Base-by-base conservation (phyloP, 2,888 invertebrate genomes). In the Idaea biselata region DNA sequence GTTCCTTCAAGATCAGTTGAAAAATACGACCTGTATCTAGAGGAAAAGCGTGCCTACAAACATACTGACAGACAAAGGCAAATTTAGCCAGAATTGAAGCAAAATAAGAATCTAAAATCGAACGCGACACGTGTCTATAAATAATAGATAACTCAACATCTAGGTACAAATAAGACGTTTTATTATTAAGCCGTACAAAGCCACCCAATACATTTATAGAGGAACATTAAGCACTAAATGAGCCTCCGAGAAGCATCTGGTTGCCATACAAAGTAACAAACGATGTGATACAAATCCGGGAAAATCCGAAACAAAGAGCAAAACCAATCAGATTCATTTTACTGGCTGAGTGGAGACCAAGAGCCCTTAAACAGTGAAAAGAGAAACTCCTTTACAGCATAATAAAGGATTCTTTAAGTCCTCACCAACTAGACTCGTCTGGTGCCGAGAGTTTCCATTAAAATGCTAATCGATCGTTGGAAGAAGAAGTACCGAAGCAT, bases 171-270 rank as follows among this genome's bases (percentile, higher is more conserved):
- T 5, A 33, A 33, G 44, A 44, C 44, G 44, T 44, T 44, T 44
- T 44, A 44, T 11, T 44, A 44, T 44, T 44, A 44, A 44, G 14
- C 11, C 14, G 44, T 44, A 44, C 11, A 44, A 44, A 44, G 14
- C 44, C 11, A 44, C 44, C 44, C 44, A 14, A 44, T 44, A 44
- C 44, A 44, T 44, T 44, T 14, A 44, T 44, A 44, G 44, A 44
- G 44, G 44, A 44, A 44, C 44, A 44, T 44, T 44, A 44, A 44
- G 44, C 44, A 44, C 44, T 44, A 44, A 44, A 44, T 44, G 44
- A 44, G 14, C 0, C 44, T 14, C 0, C 14, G 44, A 32, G 32
- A 44, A 44, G 14, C 44, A 44, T 44, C 44, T 44, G 44, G 44
- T 3, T 11, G 8, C 44, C 44, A 44, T 44, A 44, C 44, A 44